Evolutionary conservation across 2,113 vertebrate genomes (phyloP).

Genomic region (Nipponia nippon): DNA sequence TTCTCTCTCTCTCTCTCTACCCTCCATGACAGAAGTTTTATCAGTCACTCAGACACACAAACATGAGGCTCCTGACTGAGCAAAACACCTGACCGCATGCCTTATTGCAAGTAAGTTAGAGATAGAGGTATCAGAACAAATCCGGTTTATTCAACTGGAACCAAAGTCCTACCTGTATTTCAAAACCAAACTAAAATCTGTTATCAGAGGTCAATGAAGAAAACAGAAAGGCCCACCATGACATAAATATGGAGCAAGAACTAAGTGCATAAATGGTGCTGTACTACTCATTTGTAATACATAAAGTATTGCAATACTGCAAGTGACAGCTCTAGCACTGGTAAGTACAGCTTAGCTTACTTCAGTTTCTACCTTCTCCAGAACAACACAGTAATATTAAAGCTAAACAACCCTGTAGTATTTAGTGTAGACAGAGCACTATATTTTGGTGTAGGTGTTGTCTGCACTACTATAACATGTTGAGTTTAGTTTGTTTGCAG

Average conservation of each 20-base stretch:
- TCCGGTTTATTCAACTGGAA: not conserved
- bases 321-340: not conserved
- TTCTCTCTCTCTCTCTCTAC: not conserved
- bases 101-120: not conserved
- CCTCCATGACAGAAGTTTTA: not conserved
- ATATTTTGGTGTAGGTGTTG: not conserved
- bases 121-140: not conserved
- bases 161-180: not conserved
- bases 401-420: not conserved
- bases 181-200: not conserved
- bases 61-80: not conserved
- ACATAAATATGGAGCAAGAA: not conserved
- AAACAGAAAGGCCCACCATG: not conserved
- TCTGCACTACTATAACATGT: not conserved
- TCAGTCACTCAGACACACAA: rapidly evolving
- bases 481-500: not conserved
- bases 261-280: not conserved
- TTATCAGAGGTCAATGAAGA: not conserved
- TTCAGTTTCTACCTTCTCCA: not conserved
- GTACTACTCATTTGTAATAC: not conserved
- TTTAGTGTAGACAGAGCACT: not conserved
- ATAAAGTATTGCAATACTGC: not conserved
- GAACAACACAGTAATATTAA: not conserved
- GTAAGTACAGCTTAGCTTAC: not conserved
- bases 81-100: rapidly evolving